Evolutionary conservation across 2,797 vertebrate genomes (phyloP), one percentile per base, ranked within the genome.

Genomic region (Capromys pilorides): DNA sequence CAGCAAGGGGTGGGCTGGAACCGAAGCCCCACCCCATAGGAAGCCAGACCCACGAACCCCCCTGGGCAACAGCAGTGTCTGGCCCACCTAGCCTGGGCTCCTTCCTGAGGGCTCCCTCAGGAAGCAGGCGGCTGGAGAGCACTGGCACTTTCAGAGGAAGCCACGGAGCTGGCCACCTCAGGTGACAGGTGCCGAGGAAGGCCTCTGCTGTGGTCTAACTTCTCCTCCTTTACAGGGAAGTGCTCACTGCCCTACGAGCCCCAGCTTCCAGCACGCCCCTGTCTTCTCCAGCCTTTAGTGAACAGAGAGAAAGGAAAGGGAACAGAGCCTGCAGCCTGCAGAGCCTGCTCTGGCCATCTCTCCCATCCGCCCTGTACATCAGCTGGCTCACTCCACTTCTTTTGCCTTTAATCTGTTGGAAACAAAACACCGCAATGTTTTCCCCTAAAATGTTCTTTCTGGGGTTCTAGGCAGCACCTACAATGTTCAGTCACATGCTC

Each of bases 1-100:
- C 26, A 45, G 39, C 9, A 49, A 81, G 66, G 1, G 51, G 41
- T 26, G 67, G 87, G 83, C n/a, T 39, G 19, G 36, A 22, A 39
- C 59, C 36, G 62, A 91, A 94, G 78, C 21, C n/a, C 51, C 9
- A 6, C 16, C 36, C 39, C 64, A 41, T 10, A 13, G 36, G 39
- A 86, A 90, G 39, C 13, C 67, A 11, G 67, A 39, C n/a, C 33
- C 9, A 51, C 82, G 54, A 2, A 36, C 69, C 54, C 21, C 33
- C 45, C 71, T 82, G 7, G 33, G 45, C 49, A 13, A 59, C 82
- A 77, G 66, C 39, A 0, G 28, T 41, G 71, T 91, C 84, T 86
- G 90, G 95, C 95, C 88, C 86, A 96, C 41, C 92, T 85, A 49
- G 31, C 1, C n/a, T 19, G 62, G 80, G 89, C 59, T 96, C 87